Base-by-base conservation (phyloP, 2,113 vertebrate species). In the Syngnathus floridae region DNA sequence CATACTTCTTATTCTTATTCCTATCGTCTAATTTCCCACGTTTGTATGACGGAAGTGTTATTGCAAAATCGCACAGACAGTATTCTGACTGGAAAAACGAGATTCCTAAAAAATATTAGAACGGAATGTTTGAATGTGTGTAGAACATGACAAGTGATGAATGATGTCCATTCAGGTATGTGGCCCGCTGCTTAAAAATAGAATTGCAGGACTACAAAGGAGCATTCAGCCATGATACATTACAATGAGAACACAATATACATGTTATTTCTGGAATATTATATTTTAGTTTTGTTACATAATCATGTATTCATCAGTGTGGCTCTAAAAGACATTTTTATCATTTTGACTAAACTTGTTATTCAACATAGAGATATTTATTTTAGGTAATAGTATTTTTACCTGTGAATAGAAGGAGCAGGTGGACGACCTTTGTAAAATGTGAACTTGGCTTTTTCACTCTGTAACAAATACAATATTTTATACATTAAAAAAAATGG, bases 371-470 rank as follows among this genome's bases (percentile, higher is more conserved):
- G 4, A 22, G 19, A 13, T 35, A 49, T 46, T 5, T 14, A 3
- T 54, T 17, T 14, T 17, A 10, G 22, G 35, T 4, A 13, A 41
- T 41, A 11, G 14, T 46, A 4, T 14, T 0, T 37, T 62, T 73
- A 88, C 85, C 87, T 81, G 76, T 46, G 38, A 82, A 45, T 3
- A 86, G 19, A 10, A 84, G 2, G 13, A 86, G 38, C 14, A 87
- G 64, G 43, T 54, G 59, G 12, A 71, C 35, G 22, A 49, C 37
- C 19, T 57, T 52, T 71, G 31, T 55, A 17, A 45, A 13, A 22
- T 0, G 4, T 7, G 69, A 68, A 4, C 45, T 26, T 45, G 57
- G 2, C 14, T 22, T 82, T 67, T 56, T 82, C 63, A 56, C 21
- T 48, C 87, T 88, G 73, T 43, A 68, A 74, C 6, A 67, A 67